phyloP scores from a whole-genome alignment of 2,113 vertebrate species.

The Triplophysa tibetana region DNA sequence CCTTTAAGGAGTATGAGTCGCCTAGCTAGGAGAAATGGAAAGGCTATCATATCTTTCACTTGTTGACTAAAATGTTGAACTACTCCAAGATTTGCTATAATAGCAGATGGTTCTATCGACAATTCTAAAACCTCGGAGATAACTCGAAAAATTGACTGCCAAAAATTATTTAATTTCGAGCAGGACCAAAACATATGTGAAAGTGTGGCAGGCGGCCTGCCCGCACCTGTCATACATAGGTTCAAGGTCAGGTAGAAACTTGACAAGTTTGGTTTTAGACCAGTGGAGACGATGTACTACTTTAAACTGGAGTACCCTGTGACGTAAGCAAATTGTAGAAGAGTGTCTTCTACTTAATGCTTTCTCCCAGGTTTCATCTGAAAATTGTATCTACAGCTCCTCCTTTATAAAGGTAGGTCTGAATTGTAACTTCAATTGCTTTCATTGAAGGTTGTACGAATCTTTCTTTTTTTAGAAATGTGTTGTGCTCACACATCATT shows the following conservation, averaged over 20 bases:
- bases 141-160: slow-evolving; percentile 13
- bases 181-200: slow-evolving; percentile 21
- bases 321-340: slow-evolving; percentile 10
- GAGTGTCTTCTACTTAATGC: slow-evolving; percentile 5
- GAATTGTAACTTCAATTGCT: too few species aligned
- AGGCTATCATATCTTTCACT: too few species aligned
- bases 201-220: background rate
- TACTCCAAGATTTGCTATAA: slow-evolving; percentile 11
- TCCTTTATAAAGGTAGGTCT: too few species aligned
- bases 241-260: background rate
- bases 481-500: too few species aligned
- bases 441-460: too few species aligned
- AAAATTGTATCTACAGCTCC: background rate
- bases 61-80: background rate
- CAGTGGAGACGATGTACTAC: slow-evolving; percentile 25
- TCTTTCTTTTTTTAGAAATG: too few species aligned
- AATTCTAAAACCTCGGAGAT: background rate
- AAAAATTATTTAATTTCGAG: background rate
- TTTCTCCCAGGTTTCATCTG: background rate
- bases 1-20: too few species aligned
- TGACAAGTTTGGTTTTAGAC: slow-evolving; percentile 19
- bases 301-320: slow-evolving; percentile 28
- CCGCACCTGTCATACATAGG: slow-evolving; percentile 12
- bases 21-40: too few species aligned
- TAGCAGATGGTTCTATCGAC: background rate